Evolutionary conservation across 2,113 vertebrate species (phyloP).

Genomic region (Pseudolaguvia tuberculata): DNA sequence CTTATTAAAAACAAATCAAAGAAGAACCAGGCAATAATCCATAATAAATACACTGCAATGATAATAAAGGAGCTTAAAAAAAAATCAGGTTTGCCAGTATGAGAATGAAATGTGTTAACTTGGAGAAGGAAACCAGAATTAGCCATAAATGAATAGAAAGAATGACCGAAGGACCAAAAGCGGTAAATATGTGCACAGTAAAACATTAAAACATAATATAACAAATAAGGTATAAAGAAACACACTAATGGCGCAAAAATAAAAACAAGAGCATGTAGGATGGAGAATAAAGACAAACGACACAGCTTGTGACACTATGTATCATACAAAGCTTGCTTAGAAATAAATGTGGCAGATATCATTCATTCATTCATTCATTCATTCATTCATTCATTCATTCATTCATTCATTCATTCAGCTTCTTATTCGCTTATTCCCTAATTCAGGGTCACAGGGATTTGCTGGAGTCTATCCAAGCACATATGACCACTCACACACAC

Average conservation of each 20-base stretch:
- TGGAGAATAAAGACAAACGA: not conserved
- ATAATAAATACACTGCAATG: no score
- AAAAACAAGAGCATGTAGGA: not conserved
- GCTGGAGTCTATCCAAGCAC: no score
- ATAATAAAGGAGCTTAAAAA: not conserved
- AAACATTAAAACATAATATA: not conserved
- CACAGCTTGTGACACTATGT: constrained; percentile 2
- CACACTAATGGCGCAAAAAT: not conserved
- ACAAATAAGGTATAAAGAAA: not conserved
- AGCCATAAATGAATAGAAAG: not conserved
- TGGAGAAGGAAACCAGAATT: not conserved
- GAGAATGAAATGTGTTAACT: no score
- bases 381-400: no score
- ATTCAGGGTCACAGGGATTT: no score
- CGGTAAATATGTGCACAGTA: no score
- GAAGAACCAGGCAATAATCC: not conserved
- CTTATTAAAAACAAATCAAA: not conserved
- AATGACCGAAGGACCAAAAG: not conserved
- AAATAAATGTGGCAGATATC: constrained; percentile 1
- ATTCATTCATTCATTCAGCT: no score
- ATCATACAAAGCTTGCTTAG: constrained; percentile 25
- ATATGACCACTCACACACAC: no score
- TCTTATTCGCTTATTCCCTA: no score
- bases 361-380: no score
- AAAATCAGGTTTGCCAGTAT: not conserved